Evolutionary conservation across 2,797 vertebrate genomes (phyloP).

Genomic region (Rhincodon typus): DNA sequence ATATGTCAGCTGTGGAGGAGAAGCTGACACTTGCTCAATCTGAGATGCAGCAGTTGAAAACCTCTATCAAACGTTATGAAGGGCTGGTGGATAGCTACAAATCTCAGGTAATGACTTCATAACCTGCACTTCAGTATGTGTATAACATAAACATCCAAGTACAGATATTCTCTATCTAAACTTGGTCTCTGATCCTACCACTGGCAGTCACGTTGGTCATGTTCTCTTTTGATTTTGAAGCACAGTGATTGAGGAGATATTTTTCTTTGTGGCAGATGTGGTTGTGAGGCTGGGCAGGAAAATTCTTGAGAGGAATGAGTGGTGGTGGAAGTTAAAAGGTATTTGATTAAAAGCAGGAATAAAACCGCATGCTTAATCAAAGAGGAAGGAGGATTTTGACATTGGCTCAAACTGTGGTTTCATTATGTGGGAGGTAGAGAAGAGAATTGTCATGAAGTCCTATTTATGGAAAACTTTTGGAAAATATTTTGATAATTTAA

Average conservation of each 20-base stretch:
- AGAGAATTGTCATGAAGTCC: neutral
- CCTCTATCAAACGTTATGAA: slow-evolving; percentile 75
- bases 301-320: neutral
- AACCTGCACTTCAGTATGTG: neutral
- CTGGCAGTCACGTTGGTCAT: neutral
- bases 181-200: neutral
- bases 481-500: neutral
- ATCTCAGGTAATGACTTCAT: slow-evolving; percentile 62
- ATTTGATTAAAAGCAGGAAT: neutral
- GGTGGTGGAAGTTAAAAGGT: neutral
- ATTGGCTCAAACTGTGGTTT: neutral
- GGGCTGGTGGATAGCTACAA: slow-evolving; percentile 77
- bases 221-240: neutral
- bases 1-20: slow-evolving; percentile 66
- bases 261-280: neutral
- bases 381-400: neutral
- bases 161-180: neutral
- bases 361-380: neutral
- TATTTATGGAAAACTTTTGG: neutral
- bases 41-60: slow-evolving; percentile 78
- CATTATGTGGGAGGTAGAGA: neutral
- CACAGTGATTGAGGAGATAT: no score
- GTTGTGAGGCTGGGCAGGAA: neutral
- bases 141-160: neutral
- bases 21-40: slow-evolving; percentile 66